phyloP scores from a whole-genome alignment of 2,797 vertebrate genomes.

The Florisuga fusca region DNA sequence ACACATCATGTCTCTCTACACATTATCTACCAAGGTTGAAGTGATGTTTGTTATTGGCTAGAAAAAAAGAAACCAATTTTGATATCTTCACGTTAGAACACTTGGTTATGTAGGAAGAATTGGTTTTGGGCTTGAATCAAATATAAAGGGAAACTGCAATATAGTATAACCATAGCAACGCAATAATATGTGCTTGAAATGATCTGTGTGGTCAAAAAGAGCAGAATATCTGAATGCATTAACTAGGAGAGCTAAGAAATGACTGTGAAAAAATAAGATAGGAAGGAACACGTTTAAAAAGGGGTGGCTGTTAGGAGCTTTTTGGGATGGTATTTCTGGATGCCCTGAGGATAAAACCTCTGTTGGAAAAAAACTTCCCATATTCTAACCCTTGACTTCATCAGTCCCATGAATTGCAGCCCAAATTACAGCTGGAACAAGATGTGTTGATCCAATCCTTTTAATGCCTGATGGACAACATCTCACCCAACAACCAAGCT shows the following conservation, averaged over 20 bases:
- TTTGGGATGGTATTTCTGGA: background rate
- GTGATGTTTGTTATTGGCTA: background rate
- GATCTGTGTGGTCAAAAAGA: slow-evolving; percentile 26
- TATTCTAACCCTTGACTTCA: background rate
- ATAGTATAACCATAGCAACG: slow-evolving; percentile 56
- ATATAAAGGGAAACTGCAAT: slow-evolving; percentile 19
- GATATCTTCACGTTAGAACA: background rate
- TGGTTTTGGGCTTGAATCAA: background rate
- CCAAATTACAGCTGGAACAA: background rate
- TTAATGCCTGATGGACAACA: background rate
- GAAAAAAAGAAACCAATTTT: background rate
- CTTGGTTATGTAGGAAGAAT: background rate
- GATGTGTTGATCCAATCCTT: background rate
- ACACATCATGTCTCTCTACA: background rate
- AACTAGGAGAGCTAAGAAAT: background rate
- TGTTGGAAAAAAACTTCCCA: fast-evolving
- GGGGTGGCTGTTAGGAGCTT: background rate
- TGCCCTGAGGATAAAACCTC: background rate
- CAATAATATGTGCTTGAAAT: slow-evolving; percentile 4
- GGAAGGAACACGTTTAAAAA: background rate
- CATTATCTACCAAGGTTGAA: background rate
- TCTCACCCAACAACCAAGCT: background rate
- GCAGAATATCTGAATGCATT: background rate
- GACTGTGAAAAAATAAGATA: background rate
- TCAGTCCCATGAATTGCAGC: background rate